A percentile compares a stretch with the other conserved stretches of the same genome.
Evolutionary conservation across 2,113 vertebrate species (phyloP).

Genomic region (Pachyramphus minor): DNA sequence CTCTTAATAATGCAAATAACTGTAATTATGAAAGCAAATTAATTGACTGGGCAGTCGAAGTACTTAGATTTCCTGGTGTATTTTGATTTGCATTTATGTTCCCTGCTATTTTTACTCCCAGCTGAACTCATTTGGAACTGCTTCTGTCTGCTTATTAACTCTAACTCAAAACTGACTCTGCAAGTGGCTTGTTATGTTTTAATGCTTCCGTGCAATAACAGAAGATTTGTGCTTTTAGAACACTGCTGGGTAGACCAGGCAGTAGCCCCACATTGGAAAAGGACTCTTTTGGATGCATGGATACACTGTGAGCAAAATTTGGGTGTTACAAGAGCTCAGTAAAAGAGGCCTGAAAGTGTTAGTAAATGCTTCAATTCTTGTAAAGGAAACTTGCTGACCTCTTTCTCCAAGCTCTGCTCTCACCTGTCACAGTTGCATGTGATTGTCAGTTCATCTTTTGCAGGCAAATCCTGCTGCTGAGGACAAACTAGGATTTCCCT

Average conservation of each 20-base stretch:
- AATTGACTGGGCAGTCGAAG: conserved; percentile 46
- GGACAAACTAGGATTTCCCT: not conserved
- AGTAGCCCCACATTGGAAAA: not conserved
- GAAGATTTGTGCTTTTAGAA: not conserved
- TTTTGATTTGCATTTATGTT: conserved; percentile 45
- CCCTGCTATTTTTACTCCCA: conserved; percentile 46
- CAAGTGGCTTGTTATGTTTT: not conserved
- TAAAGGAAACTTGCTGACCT: not conserved
- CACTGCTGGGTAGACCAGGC: not conserved
- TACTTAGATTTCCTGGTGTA: conserved; percentile 2
- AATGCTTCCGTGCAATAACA: not conserved
- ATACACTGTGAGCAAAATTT: not conserved
- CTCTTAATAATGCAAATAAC: conserved; percentile 40
- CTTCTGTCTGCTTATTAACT: conserved; percentile 25
- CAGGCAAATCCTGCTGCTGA: not conserved
- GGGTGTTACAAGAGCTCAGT: too few relatives aligned
- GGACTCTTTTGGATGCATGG: accelerated
- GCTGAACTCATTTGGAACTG: not conserved
- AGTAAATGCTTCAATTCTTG: not conserved
- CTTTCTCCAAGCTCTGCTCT: not conserved
- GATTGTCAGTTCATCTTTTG: not conserved
- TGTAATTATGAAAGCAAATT: conserved; percentile 40
- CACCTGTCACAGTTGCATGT: not conserved
- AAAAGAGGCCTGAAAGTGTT: not conserved
- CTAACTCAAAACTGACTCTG: not conserved